phyloP scores from a whole-genome alignment of 2,888 invertebrate species.

The Monopis laevigella region DNA sequence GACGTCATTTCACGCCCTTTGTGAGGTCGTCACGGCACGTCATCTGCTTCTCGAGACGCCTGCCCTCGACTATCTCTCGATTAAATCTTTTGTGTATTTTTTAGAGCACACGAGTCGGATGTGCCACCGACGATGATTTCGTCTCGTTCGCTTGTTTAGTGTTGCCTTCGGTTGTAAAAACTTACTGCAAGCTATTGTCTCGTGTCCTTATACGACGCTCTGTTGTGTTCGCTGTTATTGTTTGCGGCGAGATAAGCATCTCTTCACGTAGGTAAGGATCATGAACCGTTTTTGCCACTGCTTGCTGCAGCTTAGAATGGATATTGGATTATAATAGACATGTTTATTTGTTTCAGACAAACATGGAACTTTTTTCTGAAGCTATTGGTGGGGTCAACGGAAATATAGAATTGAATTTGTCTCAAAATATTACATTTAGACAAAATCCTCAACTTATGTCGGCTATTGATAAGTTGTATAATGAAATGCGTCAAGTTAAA shows the following conservation, averaged over 20 bases:
- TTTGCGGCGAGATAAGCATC: conserved; percentile 66
- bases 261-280: conserved; percentile 62
- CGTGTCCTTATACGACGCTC: conserved; percentile 59
- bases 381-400: background rate
- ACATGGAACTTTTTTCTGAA: conserved; percentile 7
- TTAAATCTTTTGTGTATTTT: conserved; percentile 65
- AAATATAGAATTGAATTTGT: background rate
- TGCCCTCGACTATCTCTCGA: conserved; percentile 59
- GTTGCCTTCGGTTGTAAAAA: conserved; percentile 55
- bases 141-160: conserved; percentile 54
- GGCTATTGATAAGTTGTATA: conserved; percentile 45
- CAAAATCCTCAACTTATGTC: conserved; percentile 44
- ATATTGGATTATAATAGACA: conserved; percentile 9
- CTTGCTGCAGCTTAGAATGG: conserved; percentile 14
- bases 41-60: conserved; percentile 66
- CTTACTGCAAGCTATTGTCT: conserved; percentile 53
- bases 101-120: conserved; percentile 55
- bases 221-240: conserved; percentile 64
- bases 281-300: conserved; percentile 54
- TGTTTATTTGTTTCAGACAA: conserved; percentile 7
- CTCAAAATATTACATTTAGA: conserved; percentile 26
- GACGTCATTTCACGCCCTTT: conserved; percentile 67
- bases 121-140: conserved; percentile 64
- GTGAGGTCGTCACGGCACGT: conserved; percentile 63
- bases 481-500: background rate